Percentiles rank a stretch among this genome's conserved stretches.
Conservation (phyloP, 2,888 invertebrate species). For the Ariolimax columbianus region DNA sequence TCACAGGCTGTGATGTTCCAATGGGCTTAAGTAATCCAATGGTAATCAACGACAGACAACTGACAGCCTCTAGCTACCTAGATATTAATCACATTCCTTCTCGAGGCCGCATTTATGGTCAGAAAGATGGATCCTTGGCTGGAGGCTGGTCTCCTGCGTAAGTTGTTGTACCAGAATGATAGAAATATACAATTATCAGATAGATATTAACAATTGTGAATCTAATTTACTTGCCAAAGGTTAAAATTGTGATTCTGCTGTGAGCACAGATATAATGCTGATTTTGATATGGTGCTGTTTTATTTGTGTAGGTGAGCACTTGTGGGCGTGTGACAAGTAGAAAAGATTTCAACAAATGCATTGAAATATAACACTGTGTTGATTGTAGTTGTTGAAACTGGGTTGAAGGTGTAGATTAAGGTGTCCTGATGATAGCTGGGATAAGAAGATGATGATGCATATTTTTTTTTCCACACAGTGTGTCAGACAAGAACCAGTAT, state of each 20-base stretch:
- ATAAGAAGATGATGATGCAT: too few species aligned
- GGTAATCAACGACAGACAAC: slow-evolving; percentile 63
- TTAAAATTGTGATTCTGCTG: too few species aligned
- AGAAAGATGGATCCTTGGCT: slow-evolving; percentile 63
- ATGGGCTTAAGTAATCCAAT: slow-evolving; percentile 67
- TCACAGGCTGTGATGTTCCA: slow-evolving; percentile 65
- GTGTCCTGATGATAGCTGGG: background rate
- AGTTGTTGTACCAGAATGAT: background rate
- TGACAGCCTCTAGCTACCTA: slow-evolving; percentile 65
- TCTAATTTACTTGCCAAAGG: too few species aligned
- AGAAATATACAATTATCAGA: background rate
- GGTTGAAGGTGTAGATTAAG: background rate
- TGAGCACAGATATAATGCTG: background rate
- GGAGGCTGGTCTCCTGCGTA: slow-evolving; percentile 68
- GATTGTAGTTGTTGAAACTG: background rate
- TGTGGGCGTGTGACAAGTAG: background rate
- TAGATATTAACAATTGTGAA: background rate
- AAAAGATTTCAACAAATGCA: background rate
- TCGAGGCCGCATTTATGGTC: slow-evolving; percentile 63
- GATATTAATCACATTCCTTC: slow-evolving; percentile 63
- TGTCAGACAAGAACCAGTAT: slow-evolving; percentile 61
- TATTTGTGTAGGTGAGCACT: background rate
- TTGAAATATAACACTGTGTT: background rate
- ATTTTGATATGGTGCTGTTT: background rate
- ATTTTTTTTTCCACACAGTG: slow-evolving; percentile 16